A percentile compares a stretch with the other conserved stretches of the same genome.
Conservation (phyloP, 2,888 invertebrate species). For the Neuroscelio doddi region DNA sequence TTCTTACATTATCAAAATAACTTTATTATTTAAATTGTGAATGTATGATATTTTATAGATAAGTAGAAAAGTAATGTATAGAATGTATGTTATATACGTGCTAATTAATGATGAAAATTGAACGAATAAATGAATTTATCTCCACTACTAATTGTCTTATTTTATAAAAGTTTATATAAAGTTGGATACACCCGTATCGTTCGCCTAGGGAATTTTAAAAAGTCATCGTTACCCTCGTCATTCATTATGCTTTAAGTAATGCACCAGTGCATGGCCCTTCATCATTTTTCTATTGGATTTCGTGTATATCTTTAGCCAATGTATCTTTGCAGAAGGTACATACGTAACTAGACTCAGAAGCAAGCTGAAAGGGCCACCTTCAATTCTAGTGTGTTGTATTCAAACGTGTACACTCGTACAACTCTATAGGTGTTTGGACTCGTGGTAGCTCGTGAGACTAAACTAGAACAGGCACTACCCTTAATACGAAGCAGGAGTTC, state of each 20-base stretch:
- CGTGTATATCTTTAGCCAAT: too few relatives aligned
- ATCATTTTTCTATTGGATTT: conserved; percentile 4
- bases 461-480: conserved; percentile 48
- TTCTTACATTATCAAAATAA: too few relatives aligned
- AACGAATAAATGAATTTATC: neutral
- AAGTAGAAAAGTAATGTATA: too few relatives aligned
- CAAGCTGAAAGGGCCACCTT: conserved; percentile 17
- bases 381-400: conserved; percentile 13
- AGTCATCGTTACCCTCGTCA: neutral
- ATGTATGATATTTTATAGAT: too few relatives aligned
- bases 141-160: neutral
- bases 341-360: conserved; percentile 2
- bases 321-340: conserved; percentile 3
- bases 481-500: conserved; percentile 63
- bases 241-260: neutral
- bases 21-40: too few relatives aligned
- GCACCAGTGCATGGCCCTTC: neutral
- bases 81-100: too few relatives aligned
- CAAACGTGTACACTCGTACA: conserved; percentile 18
- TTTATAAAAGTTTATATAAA: conserved; percentile 1
- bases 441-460: conserved; percentile 35
- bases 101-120: too few relatives aligned
- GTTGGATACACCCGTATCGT: neutral
- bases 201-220: neutral
- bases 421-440: conserved; percentile 35